Evolutionary conservation across 2,888 invertebrate species (phyloP).

Genomic region (Parasteatoda lunata): DNA sequence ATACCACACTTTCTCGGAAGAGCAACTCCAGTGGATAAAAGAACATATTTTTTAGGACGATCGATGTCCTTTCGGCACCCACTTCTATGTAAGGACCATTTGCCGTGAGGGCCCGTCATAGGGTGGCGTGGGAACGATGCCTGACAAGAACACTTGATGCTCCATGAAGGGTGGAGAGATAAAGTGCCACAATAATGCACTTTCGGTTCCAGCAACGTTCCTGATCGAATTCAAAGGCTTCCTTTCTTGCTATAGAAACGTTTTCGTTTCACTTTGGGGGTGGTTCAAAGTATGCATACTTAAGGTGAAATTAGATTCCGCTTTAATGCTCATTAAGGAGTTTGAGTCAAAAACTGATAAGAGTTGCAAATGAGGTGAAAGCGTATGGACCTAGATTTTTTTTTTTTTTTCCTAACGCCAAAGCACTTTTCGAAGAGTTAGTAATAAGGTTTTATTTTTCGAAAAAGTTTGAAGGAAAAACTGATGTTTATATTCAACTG

Average conservation of each 20-base stretch:
- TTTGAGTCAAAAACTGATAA: too few species aligned
- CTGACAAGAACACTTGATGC: constrained; percentile 63
- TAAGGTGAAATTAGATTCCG: too few species aligned
- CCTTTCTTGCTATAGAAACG: not conserved
- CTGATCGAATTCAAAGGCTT: not conserved
- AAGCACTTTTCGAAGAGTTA: too few species aligned
- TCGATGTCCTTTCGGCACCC: constrained; percentile 9
- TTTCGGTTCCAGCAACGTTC: constrained; percentile 8
- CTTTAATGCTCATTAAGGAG: too few species aligned
- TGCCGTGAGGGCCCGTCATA: not conserved
- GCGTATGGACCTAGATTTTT: too few species aligned
- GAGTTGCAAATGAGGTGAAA: too few species aligned
- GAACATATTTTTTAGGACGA: not conserved
- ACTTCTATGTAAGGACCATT: not conserved
- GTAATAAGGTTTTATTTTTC: too few species aligned
- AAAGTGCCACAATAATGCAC: constrained; percentile 20
- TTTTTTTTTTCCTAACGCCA: too few species aligned
- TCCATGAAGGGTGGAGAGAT: constrained; percentile 28
- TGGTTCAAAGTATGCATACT: too few species aligned
- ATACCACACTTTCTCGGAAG: not conserved
- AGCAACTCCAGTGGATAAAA: not conserved
- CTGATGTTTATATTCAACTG: too few species aligned
- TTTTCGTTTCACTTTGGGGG: not conserved
- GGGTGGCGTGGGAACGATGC: constrained; percentile 33
- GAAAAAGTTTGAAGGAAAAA: too few species aligned